Percentiles rank a stretch among this genome's conserved stretches.
These are phyloP conservation scores for Coenonympha arcania DNA, from an alignment of 2,888 invertebrate species.

Conservation along the genomic window DNA sequence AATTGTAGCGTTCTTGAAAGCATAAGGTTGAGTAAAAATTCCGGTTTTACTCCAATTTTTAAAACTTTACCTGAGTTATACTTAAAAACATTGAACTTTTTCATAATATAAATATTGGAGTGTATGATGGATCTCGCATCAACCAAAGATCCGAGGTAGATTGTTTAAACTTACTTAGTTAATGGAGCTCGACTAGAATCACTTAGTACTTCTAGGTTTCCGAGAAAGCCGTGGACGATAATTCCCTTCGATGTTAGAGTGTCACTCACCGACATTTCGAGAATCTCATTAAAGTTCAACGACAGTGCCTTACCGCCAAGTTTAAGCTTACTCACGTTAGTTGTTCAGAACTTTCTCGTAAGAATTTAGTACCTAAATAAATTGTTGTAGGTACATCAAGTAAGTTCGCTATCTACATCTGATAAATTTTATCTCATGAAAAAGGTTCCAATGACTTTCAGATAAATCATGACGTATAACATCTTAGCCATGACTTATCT, in stretches of 20 bases:
- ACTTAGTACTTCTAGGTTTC: neutral
- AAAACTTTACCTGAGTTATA: neutral
- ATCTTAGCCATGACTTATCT: too few species aligned
- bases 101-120: too few species aligned
- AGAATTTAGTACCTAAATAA: conserved; percentile 8
- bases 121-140: too few species aligned
- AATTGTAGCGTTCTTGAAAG: too few species aligned
- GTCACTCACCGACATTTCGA: conserved; percentile 12
- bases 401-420: too few species aligned
- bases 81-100: too few species aligned
- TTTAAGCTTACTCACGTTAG: too few species aligned
- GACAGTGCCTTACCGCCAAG: conserved; percentile 18
- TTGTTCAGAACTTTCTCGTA: conserved; percentile 6
- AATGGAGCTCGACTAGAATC: neutral
- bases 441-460: too few species aligned
- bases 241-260: conserved; percentile 11
- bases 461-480: too few species aligned
- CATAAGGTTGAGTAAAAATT: neutral
- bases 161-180: neutral
- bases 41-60: neutral
- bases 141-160: too few species aligned
- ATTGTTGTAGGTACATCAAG: neutral
- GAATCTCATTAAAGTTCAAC: conserved; percentile 23
- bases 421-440: too few species aligned
- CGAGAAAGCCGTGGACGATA: neutral